Conservation (phyloP, 1,140 invertebrate species). For the Luehdorfia chinensis region DNA sequence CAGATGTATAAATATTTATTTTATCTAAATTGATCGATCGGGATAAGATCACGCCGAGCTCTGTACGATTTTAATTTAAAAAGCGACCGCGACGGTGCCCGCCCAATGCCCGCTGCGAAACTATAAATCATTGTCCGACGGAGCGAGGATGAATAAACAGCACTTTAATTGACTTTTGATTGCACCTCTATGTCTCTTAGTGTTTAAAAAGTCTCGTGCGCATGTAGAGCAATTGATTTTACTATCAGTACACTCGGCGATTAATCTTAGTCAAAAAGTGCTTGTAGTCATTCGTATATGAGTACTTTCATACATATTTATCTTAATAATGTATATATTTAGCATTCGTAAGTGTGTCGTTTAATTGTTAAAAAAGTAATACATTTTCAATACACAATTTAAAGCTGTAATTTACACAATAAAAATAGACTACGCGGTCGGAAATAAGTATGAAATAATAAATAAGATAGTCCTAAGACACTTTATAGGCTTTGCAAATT, state of each 20-base stretch:
- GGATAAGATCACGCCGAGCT: slow-evolving; percentile 67
- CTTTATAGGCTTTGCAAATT: too few species aligned
- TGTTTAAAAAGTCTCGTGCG: slow-evolving; percentile 42
- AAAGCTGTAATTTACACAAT: too few species aligned
- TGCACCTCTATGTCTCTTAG: slow-evolving; percentile 59
- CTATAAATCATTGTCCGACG: slow-evolving; percentile 66
- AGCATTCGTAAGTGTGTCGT: too few species aligned
- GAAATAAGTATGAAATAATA: too few species aligned
- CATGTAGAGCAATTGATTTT: slow-evolving; percentile 48
- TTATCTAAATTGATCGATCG: slow-evolving; percentile 74
- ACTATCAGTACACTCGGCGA: slow-evolving; percentile 6
- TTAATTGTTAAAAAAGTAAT: too few species aligned
- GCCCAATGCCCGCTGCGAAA: slow-evolving; percentile 69
- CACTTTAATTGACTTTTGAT: slow-evolving; percentile 73
- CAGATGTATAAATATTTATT: slow-evolving; percentile 75
- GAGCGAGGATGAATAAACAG: slow-evolving; percentile 62
- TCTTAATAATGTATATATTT: too few species aligned
- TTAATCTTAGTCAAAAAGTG: slow-evolving; percentile 10
- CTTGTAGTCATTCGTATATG: not conserved
- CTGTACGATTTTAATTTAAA: slow-evolving; percentile 69
- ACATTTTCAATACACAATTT: too few species aligned
- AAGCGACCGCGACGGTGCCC: slow-evolving; percentile 59
- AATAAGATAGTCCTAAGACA: too few species aligned
- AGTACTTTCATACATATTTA: too few species aligned
- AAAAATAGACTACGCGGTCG: too few species aligned